Percentiles rank a stretch among this genome's conserved stretches.
Evolutionary conservation across 2,888 invertebrate genomes (phyloP).

Genomic region (Agonopterix heracliana): DNA sequence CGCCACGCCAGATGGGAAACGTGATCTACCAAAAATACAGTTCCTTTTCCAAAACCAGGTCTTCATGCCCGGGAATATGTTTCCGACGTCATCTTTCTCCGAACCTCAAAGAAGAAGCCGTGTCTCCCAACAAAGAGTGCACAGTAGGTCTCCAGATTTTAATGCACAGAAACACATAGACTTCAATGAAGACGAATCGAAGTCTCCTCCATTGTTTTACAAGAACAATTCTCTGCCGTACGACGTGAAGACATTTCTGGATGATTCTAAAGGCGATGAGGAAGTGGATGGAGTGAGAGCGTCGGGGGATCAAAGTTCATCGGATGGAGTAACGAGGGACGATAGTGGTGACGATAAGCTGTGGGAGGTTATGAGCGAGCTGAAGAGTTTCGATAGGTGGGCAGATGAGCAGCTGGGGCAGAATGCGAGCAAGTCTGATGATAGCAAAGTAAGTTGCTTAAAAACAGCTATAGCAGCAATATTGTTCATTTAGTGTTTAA

Average conservation of each 20-base stretch:
- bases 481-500: no score
- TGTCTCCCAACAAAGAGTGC: constrained; percentile 22
- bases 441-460: constrained; percentile 45
- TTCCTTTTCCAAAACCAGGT: constrained; percentile 71
- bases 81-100: constrained; percentile 38
- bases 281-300: constrained; percentile 41
- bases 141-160: constrained; percentile 40
- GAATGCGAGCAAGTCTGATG: constrained; percentile 50
- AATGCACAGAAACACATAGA: constrained; percentile 53
- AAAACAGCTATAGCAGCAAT: not conserved
- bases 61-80: constrained; percentile 63
- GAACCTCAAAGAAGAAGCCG: constrained; percentile 39
- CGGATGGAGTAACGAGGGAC: constrained; percentile 17
- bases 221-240: constrained; percentile 56
- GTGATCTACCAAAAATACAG: constrained; percentile 59
- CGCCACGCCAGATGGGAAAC: constrained; percentile 37
- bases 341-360: constrained; percentile 48
- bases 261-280: constrained; percentile 30
- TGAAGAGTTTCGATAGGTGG: constrained; percentile 61
- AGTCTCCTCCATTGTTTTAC: constrained; percentile 40
- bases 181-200: constrained; percentile 34
- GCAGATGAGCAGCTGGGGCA: constrained; percentile 57
- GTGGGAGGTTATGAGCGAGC: constrained; percentile 62
- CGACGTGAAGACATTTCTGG: constrained; percentile 43
- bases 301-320: constrained; percentile 33